These are phyloP conservation scores for Chaenocephalus aceratus DNA, from an alignment of 2,113 vertebrate genomes.

Conservation along the genomic window DNA sequence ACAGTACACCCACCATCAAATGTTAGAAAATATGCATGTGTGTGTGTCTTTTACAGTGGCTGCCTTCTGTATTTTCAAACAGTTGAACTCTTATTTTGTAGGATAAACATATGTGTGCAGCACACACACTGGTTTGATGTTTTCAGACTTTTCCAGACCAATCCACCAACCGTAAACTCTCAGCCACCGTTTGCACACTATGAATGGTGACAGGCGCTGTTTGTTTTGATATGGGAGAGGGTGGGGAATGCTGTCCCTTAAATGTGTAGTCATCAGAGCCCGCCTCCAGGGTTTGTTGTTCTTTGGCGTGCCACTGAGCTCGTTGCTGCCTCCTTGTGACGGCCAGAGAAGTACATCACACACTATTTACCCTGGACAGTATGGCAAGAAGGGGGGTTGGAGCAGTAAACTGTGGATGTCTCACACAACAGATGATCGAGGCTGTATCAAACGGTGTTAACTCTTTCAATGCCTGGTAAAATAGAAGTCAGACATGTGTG, in stretches of 20 bases:
- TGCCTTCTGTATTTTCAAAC: not conserved
- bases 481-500: not conserved
- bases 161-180: constrained; percentile 29
- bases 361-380: constrained; percentile 52
- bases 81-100: not conserved
- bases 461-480: not conserved
- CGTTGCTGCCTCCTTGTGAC: constrained; percentile 74
- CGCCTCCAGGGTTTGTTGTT: constrained; percentile 78
- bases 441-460: not conserved
- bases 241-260: constrained; percentile 70
- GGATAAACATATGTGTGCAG: not conserved
- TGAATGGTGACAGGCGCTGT: constrained; percentile 59
- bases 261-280: constrained; percentile 65
- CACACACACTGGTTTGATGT: constrained; percentile 20
- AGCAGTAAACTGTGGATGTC: constrained; percentile 26
- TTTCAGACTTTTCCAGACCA: constrained; percentile 13
- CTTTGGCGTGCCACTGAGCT: constrained; percentile 67
- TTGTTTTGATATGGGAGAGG: constrained; percentile 68
- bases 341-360: constrained; percentile 34
- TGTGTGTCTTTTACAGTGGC: not conserved
- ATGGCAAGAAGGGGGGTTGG: constrained; percentile 59
- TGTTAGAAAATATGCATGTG: constrained; percentile 8
- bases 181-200: constrained; percentile 20
- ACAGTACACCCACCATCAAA: constrained; percentile 9
- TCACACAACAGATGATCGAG: constrained; percentile 41